These are phyloP conservation scores for Cyanoliseus patagonus DNA, from an alignment of 2,113 vertebrate genomes.

Conservation along the genomic window DNA sequence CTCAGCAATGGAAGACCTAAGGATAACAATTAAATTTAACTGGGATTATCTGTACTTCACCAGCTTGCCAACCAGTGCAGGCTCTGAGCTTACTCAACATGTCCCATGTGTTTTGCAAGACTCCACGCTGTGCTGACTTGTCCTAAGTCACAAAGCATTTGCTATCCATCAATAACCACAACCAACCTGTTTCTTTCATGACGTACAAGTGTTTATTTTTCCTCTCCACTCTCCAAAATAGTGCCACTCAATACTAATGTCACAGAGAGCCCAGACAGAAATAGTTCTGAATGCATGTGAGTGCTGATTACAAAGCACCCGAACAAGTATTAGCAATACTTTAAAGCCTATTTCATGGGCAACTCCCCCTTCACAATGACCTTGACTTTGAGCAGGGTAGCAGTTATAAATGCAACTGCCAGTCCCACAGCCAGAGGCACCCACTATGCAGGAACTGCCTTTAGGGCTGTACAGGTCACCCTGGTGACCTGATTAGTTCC, in stretches of 20 bases:
- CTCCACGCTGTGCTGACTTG: conserved; percentile 29
- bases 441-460: background rate
- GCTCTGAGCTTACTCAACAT: background rate
- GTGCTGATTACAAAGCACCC: background rate
- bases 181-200: background rate
- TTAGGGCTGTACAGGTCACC: background rate
- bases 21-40: conserved; percentile 28
- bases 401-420: background rate
- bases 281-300: background rate
- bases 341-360: background rate
- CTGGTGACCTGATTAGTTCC: background rate
- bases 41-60: conserved; percentile 39
- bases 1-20: background rate
- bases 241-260: background rate
- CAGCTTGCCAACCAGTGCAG: background rate
- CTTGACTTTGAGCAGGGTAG: background rate
- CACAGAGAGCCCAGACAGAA: background rate
- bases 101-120: conserved; percentile 8
- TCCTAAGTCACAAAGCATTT: conserved; percentile 17
- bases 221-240: background rate
- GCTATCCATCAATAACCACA: conserved; percentile 32
- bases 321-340: background rate
- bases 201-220: background rate
- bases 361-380: background rate
- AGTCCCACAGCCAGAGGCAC: background rate